Evolutionary conservation across 1,140 invertebrate genomes (phyloP).

Genomic region (Cydia pomonella): DNA sequence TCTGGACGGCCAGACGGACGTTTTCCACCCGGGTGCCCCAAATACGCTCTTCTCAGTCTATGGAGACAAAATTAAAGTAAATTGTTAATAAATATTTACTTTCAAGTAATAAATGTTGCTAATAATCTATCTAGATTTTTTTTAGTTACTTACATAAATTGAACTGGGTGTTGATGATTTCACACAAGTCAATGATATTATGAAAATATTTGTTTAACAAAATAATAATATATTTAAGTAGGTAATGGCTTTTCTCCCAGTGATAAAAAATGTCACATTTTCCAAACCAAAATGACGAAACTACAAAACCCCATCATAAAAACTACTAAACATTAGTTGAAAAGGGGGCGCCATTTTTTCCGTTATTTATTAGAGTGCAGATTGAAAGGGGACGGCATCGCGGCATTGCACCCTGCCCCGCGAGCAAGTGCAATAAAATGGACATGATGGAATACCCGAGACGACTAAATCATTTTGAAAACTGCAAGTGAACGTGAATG

Average conservation of each 20-base stretch:
- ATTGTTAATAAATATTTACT: too few relatives aligned
- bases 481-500: not conserved
- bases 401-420: slow-evolving; percentile 5
- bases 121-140: too few relatives aligned
- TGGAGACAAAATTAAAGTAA: too few relatives aligned
- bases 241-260: not conserved
- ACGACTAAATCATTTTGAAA: not conserved
- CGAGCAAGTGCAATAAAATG: slow-evolving; percentile 12
- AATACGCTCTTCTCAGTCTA: too few relatives aligned
- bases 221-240: not conserved
- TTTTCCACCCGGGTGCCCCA: too few relatives aligned
- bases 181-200: too few relatives aligned
- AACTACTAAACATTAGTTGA: slow-evolving; percentile 4
- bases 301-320: slow-evolving; percentile 19
- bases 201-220: too few relatives aligned
- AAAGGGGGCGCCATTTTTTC: slow-evolving; percentile 61
- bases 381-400: slow-evolving; percentile 70
- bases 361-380: slow-evolving; percentile 77
- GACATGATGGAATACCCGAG: slow-evolving; percentile 13
- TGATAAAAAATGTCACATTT: not conserved
- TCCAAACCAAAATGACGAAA: slow-evolving; percentile 5
- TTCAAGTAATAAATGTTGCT: too few relatives aligned
- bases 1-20: too few relatives aligned
- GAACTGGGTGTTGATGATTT: too few relatives aligned
- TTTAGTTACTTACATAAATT: too few relatives aligned